Evolutionary conservation across 1,140 invertebrate genomes (phyloP).

Genomic region (Babylonia areolata): DNA sequence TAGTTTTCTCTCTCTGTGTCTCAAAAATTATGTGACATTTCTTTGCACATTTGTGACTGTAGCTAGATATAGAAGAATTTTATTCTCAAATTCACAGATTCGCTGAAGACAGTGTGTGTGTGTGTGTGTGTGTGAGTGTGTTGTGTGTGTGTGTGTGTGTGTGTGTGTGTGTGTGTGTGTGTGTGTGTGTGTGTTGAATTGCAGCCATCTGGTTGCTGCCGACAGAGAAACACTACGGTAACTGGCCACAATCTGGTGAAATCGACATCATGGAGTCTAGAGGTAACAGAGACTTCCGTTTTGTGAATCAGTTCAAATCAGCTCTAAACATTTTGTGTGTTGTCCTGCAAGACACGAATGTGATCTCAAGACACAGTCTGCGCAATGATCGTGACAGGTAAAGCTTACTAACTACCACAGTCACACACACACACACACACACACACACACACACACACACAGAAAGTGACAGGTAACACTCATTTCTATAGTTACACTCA

Average conservation of each 20-base stretch:
- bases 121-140: not conserved
- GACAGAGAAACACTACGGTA: conserved; percentile 60
- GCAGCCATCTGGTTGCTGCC: conserved; percentile 72
- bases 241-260: conserved; percentile 73
- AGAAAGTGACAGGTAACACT: not conserved
- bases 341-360: too few species aligned
- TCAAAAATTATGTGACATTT: too few species aligned
- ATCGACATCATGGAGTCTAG: conserved; percentile 73
- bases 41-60: too few species aligned
- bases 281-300: too few species aligned
- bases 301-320: too few species aligned
- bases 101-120: too few species aligned
- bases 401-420: too few species aligned
- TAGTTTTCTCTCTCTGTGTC: too few species aligned
- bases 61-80: too few species aligned
- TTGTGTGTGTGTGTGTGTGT: conserved; percentile 9
- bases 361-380: not conserved
- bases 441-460: conserved; percentile 10
- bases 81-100: too few species aligned
- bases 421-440: not conserved
- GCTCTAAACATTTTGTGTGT: too few species aligned
- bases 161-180: conserved; percentile 22
- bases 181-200: conserved; percentile 33
- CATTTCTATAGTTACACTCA: not conserved
- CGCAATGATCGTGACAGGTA: too few species aligned